Evolutionary conservation across 2,888 invertebrate species (phyloP).

Genomic region (Omphaloscelis lunosa): DNA sequence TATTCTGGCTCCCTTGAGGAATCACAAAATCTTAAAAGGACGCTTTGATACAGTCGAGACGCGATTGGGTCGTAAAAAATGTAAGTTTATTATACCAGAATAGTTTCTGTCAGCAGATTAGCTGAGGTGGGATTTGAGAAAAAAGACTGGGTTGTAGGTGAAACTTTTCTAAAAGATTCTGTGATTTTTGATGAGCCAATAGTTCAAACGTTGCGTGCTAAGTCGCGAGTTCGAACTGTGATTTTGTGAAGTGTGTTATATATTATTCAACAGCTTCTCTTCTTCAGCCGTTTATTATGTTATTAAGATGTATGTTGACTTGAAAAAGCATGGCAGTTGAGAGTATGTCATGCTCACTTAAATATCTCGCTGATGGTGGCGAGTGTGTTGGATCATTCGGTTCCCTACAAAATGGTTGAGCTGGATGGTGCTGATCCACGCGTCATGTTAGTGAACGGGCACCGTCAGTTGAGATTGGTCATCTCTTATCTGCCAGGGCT

Average conservation of each 20-base stretch:
- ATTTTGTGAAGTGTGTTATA: neutral
- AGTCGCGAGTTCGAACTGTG: neutral
- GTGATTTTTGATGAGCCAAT: neutral
- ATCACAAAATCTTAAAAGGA: constrained; percentile 21
- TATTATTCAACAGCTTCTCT: neutral
- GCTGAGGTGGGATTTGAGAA: constrained; percentile 26
- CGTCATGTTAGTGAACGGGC: no score
- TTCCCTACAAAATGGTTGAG: no score
- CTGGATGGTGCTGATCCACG: no score
- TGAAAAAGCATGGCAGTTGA: no score
- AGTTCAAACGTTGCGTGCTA: neutral
- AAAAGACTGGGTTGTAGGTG: neutral
- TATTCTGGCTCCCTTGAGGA: constrained; percentile 7
- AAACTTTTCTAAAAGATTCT: neutral
- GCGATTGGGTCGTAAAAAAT: constrained; percentile 35
- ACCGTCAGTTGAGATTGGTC: no score
- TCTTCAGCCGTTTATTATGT: no score
- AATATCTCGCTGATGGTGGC: no score
- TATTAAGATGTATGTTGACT: no score
- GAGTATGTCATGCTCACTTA: no score
- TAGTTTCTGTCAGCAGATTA: constrained; percentile 31
- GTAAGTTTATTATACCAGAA: constrained; percentile 25
- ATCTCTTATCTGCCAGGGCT: no score
- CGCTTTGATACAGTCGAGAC: constrained; percentile 9
- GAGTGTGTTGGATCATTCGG: no score